Evolutionary conservation across 2,113 vertebrate genomes (phyloP), one percentile per base, ranked within the genome.

Genomic region (Felis chaus): DNA sequence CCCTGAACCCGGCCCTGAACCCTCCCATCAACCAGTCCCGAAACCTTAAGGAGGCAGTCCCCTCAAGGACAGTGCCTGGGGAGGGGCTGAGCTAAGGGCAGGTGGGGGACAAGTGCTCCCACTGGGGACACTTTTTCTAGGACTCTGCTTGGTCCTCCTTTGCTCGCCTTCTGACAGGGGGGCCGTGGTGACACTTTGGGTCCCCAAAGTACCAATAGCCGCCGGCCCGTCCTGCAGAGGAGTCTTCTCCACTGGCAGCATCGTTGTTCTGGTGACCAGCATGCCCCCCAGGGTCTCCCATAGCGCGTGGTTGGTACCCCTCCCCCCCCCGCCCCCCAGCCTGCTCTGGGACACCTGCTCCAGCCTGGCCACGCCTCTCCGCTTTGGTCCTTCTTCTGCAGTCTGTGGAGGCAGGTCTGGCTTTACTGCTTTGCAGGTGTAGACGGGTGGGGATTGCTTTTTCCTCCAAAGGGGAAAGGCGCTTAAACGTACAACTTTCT

Each of bases 261-360:
- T 15, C 31, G 12, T 39, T 39, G 41, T 19, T 2, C 0, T 2
- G 65, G 12, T 0, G 2, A 57, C 7, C 1, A 4, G 65, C 9
- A 1, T 10, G 7, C 31, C n/a, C 39, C n/a, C 6, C 25, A 2
- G 23, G 73, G 68, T 21, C 39, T 7, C 19, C 71, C 39, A 11
- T 1, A 6, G 91, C 36, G 21, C 5, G 2, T 19, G 86, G n/a
- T 4, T 5, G 6, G 73, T 27, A 1, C 4, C 1, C 6, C 18
- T 33, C 48, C 7, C 1, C 41, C 45, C 7, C 45, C 45, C 45
- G 45, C 4, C 0, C 6, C 18, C 55, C 50, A 15, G 15, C 48
- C 21, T 45, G 1, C 18, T 2, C 1, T 18, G 23, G 50, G 15
- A 7, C 2, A 4, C 25, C 6, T 4, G 9, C 79, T 27, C 9